Percentiles rank a stretch among this genome's conserved stretches.
These are phyloP conservation scores for Andrena dorsata DNA, from an alignment of 2,888 invertebrate species.

Conservation along the genomic window DNA sequence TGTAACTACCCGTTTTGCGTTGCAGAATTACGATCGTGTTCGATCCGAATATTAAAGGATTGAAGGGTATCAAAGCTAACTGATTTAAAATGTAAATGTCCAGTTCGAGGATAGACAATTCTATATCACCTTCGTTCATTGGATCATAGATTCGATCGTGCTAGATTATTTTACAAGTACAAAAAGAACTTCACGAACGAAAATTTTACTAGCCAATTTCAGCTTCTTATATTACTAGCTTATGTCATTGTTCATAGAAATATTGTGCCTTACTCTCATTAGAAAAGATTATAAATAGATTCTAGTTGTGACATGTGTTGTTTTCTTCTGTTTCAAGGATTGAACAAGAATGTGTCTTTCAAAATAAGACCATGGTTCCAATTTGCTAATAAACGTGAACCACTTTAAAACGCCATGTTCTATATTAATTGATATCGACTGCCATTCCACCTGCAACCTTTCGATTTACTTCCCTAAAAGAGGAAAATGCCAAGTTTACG, in stretches of 20 bases:
- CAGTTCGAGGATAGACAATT: constrained; percentile 23
- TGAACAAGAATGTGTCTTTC: constrained; percentile 12
- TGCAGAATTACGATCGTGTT: constrained; percentile 12
- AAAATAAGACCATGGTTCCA: constrained; percentile 51
- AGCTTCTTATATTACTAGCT: neutral
- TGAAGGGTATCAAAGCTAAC: constrained; percentile 24
- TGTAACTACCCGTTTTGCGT: constrained; percentile 24
- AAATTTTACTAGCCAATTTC: neutral
- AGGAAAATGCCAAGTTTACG: constrained; percentile 89
- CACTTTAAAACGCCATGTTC: constrained; percentile 45
- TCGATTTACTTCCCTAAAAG: constrained; percentile 50
- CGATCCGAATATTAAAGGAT: constrained; percentile 23
- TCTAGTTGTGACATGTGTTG: neutral
- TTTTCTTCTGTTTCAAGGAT: constrained; percentile 49
- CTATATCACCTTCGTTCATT: constrained; percentile 5
- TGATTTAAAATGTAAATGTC: constrained; percentile 42
- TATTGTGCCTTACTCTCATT: neutral
- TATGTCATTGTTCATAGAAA: constrained; percentile 2
- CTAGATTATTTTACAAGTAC: constrained; percentile 2
- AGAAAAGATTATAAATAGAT: neutral
- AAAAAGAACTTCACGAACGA: neutral
- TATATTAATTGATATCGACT: constrained; percentile 48
- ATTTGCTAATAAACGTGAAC: constrained; percentile 20
- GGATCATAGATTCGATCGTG: neutral
- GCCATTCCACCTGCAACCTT: constrained; percentile 24